Base-by-base conservation (phyloP, 2,888 invertebrate genomes). In the Beris morrisii region DNA sequence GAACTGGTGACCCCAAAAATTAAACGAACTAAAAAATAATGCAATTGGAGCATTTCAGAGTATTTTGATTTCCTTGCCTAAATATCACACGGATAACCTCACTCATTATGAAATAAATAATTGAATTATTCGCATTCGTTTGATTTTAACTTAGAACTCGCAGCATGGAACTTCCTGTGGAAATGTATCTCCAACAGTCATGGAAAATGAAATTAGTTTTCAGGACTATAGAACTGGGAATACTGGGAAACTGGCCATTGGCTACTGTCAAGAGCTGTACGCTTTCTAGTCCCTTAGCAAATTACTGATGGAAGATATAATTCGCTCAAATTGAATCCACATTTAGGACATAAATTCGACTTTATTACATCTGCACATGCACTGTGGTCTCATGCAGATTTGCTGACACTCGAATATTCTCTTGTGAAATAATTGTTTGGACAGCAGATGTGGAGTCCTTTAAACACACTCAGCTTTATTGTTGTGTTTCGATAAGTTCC, bases 231-330 rank as follows among this genome's bases (percentile, higher is more conserved):
- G 38, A 7, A 38, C 9, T 7, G 38, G 5, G 38, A 38, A 7
- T 9, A 38, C 38, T 38, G 38, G 38, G 9, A 38, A 38, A 7
- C 38, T 48, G 48, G 32, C 30, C 58, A 59, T 31, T 53, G 30
- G 28, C 53, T 59, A n/a, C 53, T 22, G 22, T 22, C 22, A 22
- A 22, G 22, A 22, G 22, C 22, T 22, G 22, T 2, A 22, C 3
- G 22, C 3, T n/a, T n/a, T n/a, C n/a, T 22, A 22, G 22, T 64
- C 58, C 61, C 15, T 32, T 56, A 65, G 67, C 65, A 67, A 67
- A 67, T 67, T 67, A 65, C 67, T 67, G 67, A 67, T 67, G 67
- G 65, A 67, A 67, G 48, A 67, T 64, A 67, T 67, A 67, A 67
- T 64, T 67, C 59, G 59, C 53, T 65, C 67, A 67, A 64, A 67